These are phyloP conservation scores for Barypeithes pellucidus DNA, from an alignment of 2,888 invertebrate genomes.

Conservation along the genomic window DNA sequence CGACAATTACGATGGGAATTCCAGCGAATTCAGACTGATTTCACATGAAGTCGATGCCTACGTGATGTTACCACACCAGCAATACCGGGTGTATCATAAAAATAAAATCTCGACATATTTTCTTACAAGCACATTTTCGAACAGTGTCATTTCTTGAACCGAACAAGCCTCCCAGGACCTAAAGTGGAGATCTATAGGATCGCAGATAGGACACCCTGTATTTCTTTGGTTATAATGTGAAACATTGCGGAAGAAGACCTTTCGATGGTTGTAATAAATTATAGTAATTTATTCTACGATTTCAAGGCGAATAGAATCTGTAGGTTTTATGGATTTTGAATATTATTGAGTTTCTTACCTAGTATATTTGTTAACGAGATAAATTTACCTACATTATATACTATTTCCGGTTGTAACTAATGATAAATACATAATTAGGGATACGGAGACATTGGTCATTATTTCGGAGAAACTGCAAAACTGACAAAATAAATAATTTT, in stretches of 20 bases:
- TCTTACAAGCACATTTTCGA: too few species aligned
- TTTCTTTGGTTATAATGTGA: slow-evolving; percentile 17
- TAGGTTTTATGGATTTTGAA: too few species aligned
- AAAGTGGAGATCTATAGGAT: too few species aligned
- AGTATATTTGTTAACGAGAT: not conserved
- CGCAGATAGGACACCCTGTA: not conserved
- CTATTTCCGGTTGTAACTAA: not conserved
- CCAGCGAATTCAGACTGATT: slow-evolving; percentile 50
- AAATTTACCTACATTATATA: too few species aligned
- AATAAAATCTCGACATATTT: too few species aligned
- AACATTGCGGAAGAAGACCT: slow-evolving; percentile 20
- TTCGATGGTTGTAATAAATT: slow-evolving; percentile 7
- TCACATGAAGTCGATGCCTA: slow-evolving; percentile 39
- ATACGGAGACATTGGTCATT: not conserved
- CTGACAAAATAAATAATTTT: not conserved
- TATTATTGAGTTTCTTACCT: too few species aligned
- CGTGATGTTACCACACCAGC: not conserved
- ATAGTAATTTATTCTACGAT: slow-evolving; percentile 8
- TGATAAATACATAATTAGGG: not conserved
- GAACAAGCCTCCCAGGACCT: too few species aligned
- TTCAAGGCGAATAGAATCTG: slow-evolving; percentile 12
- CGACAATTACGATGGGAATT: slow-evolving; percentile 51
- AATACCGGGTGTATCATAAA: too few species aligned
- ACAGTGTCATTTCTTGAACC: too few species aligned
- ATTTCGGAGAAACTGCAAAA: not conserved